Evolutionary conservation across 2,113 vertebrate genomes (phyloP).

Genomic region (Ageneiosus marmoratus): DNA sequence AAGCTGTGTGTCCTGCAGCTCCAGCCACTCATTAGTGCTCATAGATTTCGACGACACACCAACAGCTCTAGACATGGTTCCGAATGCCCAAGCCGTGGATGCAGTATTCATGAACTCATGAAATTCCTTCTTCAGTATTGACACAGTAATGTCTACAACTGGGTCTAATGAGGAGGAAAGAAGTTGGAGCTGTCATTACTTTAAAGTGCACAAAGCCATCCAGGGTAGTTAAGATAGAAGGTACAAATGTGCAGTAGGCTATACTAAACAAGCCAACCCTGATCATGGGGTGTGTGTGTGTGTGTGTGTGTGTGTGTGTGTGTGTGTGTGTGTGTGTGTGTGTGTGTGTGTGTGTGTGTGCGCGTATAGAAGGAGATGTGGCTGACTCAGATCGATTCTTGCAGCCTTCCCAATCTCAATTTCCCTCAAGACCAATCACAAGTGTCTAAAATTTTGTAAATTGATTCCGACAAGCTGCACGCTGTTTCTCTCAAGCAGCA

Average conservation of each 20-base stretch:
- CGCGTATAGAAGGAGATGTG: neutral
- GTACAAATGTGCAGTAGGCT: neutral
- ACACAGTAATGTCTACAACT: neutral
- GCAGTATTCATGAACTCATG: neutral
- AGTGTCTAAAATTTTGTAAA: constrained; percentile 21
- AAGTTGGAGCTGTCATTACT: neutral
- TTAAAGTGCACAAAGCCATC: neutral
- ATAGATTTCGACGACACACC: neutral
- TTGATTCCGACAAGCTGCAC: constrained; percentile 23
- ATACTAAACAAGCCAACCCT: neutral
- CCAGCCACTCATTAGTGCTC: neutral
- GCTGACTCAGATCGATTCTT: constrained; percentile 11
- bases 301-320: neutral
- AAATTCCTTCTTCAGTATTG: neutral
- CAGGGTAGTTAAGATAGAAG: neutral
- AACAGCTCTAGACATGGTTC: neutral
- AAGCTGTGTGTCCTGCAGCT: constrained; percentile 2
- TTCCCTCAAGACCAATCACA: constrained; percentile 24
- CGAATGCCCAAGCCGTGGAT: neutral
- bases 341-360: neutral
- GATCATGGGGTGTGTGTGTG: neutral
- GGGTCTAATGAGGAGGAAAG: constrained; percentile 5
- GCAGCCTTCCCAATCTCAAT: neutral
- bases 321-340: neutral
- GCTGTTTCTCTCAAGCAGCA: constrained; percentile 24